phyloP scores from a whole-genome alignment of 2,113 vertebrate genomes.

The Oncorhynchus masou region DNA sequence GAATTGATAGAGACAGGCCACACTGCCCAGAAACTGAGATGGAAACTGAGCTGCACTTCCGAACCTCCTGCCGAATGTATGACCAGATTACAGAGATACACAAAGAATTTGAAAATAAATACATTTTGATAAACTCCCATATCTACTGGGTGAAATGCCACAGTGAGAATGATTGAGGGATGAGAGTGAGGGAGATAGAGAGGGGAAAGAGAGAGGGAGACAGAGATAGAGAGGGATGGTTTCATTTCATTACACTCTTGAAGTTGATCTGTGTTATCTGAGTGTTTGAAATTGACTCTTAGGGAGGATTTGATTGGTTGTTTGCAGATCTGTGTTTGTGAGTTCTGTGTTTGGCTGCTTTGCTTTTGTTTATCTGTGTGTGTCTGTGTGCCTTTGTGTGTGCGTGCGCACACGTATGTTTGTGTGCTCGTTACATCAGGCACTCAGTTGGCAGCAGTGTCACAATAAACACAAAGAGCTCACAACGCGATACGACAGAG shows the following conservation, averaged over 20 bases:
- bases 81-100: no score
- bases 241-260: background rate
- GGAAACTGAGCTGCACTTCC: no score
- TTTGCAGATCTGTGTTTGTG: background rate
- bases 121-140: no score
- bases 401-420: background rate
- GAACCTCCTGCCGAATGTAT: no score
- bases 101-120: no score
- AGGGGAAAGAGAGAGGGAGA: background rate
- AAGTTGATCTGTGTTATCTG: background rate
- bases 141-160: no score
- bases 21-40: background rate
- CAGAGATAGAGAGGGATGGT: background rate
- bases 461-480: constrained; percentile 11
- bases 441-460: background rate
- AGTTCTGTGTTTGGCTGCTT: background rate
- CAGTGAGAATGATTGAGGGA: no score
- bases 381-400: background rate
- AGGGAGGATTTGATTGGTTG: background rate
- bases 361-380: background rate
- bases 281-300: background rate
- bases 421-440: background rate
- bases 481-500: background rate
- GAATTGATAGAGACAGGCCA: no score
- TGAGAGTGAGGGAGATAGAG: background rate